Conservation (phyloP, 1,140 invertebrate genomes). For the Caenorhabditis briggsae region DNA sequence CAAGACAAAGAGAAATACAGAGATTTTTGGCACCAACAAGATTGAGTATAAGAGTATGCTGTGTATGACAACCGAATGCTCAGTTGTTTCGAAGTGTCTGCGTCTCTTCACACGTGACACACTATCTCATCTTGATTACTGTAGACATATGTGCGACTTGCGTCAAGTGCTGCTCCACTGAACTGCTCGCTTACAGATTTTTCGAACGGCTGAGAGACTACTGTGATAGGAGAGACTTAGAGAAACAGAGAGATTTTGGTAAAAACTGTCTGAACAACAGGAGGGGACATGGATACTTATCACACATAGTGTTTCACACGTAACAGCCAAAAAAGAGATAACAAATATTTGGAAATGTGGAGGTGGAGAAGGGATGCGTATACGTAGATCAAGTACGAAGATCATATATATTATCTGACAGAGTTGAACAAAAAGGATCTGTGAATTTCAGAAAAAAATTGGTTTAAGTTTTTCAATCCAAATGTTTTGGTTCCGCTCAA, state of each 20-base stretch:
- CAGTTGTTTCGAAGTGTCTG: background rate
- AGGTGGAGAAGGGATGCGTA: background rate
- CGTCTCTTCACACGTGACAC: background rate
- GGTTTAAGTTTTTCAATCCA: no score
- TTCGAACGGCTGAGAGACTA: background rate
- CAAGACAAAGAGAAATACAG: background rate
- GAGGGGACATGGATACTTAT: slow-evolving; percentile 43
- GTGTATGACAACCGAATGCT: background rate
- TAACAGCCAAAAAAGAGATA: background rate
- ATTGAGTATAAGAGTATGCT: no score
- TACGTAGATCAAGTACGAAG: background rate
- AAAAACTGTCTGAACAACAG: slow-evolving; percentile 6
- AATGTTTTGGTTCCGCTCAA: no score
- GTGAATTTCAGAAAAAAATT: no score
- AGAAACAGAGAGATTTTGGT: background rate
- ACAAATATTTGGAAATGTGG: slow-evolving; percentile 14
- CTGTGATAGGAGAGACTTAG: background rate
- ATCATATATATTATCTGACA: background rate
- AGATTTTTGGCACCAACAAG: background rate
- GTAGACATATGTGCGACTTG: slow-evolving; percentile 17
- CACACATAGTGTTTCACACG: slow-evolving; percentile 24
- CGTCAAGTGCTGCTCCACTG: slow-evolving; percentile 18
- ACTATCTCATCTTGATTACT: slow-evolving; percentile 21
- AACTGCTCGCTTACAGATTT: slow-evolving; percentile 20
- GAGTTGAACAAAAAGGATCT: no score